Evolutionary conservation across 2,797 vertebrate genomes (phyloP), one percentile per base, ranked within the genome.

Genomic region (Iguana delicatissima): DNA sequence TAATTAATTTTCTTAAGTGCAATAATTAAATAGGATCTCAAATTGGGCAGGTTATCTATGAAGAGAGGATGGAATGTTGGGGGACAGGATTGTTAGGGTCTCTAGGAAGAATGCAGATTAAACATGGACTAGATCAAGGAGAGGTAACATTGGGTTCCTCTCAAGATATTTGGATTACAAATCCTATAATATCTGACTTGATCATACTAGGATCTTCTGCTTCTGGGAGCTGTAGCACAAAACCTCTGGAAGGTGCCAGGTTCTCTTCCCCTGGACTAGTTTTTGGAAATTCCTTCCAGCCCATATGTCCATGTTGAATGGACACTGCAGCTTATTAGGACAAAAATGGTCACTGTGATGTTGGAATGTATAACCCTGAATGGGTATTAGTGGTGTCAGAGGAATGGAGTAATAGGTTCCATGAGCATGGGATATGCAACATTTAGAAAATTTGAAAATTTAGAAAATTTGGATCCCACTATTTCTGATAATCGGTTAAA

Each of bases 1-100:
- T 24, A 14, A 69, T 80, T 72, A n/a, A 77, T 69, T 29, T 55
- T 79, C 26, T 76, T 7, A 91, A 84, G 24, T 84, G 69, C 55
- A 90, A 62, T 67, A 62, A 90, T 79, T 55, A 55, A 84, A 91
- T 79, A 50, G 35, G 26, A 84, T 12, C 46, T 7, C 38, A 42
- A 74, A 42, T 38, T 29, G 50, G 16, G 69, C 59, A 55, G 22
- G 55, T 74, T 42, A 9, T 55, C n/a, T 87, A 50, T 64, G 59
- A 38, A 90, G 55, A 64, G n/a, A 57, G 35, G 32, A 77, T 69
- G 38, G 16, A 2, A 55, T 12, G 50, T 46, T 1, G 16, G 50
- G 52, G 24, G 14, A 69, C 13, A 59, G 38, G 35, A 62, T 52
- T 38, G 12, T 6, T 57, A 29, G 38, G 50, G 52, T 35, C 26